phyloP scores from a whole-genome alignment of 2,888 invertebrate species.

The Colostygia pectinataria region DNA sequence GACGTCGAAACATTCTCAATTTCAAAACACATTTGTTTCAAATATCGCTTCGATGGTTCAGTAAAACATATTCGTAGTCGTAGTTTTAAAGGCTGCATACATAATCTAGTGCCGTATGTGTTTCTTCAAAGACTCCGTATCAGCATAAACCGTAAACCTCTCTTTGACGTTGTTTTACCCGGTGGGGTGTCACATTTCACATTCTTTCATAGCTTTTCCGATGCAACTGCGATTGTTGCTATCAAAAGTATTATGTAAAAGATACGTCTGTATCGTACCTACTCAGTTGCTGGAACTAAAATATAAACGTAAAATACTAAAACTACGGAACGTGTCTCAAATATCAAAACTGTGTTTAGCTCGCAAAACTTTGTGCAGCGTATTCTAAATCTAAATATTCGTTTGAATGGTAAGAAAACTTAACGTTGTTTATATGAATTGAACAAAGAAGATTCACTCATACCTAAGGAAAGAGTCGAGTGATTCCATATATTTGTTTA shows the following conservation, averaged over 20 bases:
- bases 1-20: slow-evolving; percentile 33
- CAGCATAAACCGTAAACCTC: slow-evolving; percentile 59
- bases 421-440: slow-evolving; percentile 31
- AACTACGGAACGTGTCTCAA: slow-evolving; percentile 21
- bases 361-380: slow-evolving; percentile 22
- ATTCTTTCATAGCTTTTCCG: slow-evolving; percentile 47
- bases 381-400: slow-evolving; percentile 31
- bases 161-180: slow-evolving; percentile 56
- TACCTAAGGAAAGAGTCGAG: slow-evolving; percentile 44
- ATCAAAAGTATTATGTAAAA: slow-evolving; percentile 49
- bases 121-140: slow-evolving; percentile 63
- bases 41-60: slow-evolving; percentile 34
- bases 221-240: slow-evolving; percentile 48
- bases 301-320: slow-evolving; percentile 28
- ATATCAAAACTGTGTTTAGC: slow-evolving; percentile 28
- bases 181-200: slow-evolving; percentile 57
- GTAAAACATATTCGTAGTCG: slow-evolving; percentile 47
- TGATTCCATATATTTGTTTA: slow-evolving; percentile 64
- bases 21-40: slow-evolving; percentile 34
- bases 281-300: slow-evolving; percentile 41
- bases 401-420: slow-evolving; percentile 28
- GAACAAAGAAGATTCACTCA: slow-evolving; percentile 40
- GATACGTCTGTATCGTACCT: slow-evolving; percentile 43
- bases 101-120: slow-evolving; percentile 54
- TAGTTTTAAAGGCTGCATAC: slow-evolving; percentile 54